Conservation (phyloP, 1,140 invertebrate genomes). For the Melipona quadrifasciata region DNA sequence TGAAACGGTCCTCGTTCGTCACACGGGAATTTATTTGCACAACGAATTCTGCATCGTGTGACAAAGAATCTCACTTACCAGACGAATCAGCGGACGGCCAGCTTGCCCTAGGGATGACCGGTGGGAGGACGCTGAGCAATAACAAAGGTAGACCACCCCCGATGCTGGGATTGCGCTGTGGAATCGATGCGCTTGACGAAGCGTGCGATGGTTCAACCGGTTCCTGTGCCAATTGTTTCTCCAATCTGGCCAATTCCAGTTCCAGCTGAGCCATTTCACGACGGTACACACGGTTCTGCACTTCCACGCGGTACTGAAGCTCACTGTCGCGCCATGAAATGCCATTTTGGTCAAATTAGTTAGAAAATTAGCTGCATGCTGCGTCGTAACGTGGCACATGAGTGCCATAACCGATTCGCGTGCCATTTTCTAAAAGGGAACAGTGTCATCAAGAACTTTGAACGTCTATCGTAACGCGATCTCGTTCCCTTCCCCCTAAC, state of each 20-base stretch:
- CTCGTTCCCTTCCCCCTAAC: neutral
- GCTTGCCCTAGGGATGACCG: slow-evolving; percentile 88
- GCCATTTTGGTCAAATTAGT: slow-evolving; percentile 1
- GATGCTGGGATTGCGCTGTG: slow-evolving; percentile 85
- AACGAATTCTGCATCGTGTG: slow-evolving; percentile 48
- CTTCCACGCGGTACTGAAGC: slow-evolving; percentile 91
- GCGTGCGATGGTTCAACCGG: slow-evolving; percentile 80
- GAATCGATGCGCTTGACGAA: slow-evolving; percentile 83
- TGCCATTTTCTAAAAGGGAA: neutral
- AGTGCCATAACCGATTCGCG: no score
- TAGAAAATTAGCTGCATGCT: neutral
- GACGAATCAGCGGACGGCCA: slow-evolving; percentile 87
- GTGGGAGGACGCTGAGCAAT: slow-evolving; percentile 87
- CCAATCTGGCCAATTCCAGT: slow-evolving; percentile 89
- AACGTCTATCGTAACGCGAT: neutral
- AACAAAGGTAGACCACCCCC: slow-evolving; percentile 87
- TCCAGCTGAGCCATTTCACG: slow-evolving; percentile 91
- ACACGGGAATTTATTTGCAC: slow-evolving; percentile 63
- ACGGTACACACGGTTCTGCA: slow-evolving; percentile 94
- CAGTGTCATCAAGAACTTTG: neutral
- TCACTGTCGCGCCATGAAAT: slow-evolving; percentile 81
- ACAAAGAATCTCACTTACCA: slow-evolving; percentile 67
- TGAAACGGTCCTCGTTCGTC: neutral
- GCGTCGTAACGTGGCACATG: neutral
- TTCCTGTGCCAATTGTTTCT: slow-evolving; percentile 85